Conservation (phyloP, 2,113 vertebrate genomes). For the Spea bombifrons region DNA sequence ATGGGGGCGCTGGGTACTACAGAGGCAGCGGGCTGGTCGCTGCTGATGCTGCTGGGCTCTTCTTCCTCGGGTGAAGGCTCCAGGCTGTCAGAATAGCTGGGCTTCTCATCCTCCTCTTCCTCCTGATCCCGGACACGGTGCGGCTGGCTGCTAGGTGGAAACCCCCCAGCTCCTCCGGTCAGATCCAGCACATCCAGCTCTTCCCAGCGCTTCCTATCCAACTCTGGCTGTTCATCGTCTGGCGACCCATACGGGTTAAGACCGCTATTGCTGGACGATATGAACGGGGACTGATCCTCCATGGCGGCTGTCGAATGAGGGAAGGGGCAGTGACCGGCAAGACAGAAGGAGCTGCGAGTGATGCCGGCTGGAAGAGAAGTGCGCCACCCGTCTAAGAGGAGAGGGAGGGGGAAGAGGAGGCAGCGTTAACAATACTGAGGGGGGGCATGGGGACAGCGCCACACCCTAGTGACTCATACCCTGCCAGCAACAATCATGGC, state of each 20-base stretch:
- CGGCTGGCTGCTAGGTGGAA: background rate
- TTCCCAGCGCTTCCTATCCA: slow-evolving; percentile 1
- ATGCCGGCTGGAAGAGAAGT: slow-evolving; percentile 25
- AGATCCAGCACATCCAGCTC: slow-evolving; percentile 37
- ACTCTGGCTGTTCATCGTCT: background rate
- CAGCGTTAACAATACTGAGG: slow-evolving; percentile 40
- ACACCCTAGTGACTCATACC: slow-evolving; percentile 44
- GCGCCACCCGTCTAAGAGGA: slow-evolving; percentile 13
- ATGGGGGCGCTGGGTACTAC: slow-evolving; percentile 32
- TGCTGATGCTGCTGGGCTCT: slow-evolving; percentile 49
- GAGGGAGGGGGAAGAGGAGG: background rate
- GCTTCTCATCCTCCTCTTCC: slow-evolving; percentile 47
- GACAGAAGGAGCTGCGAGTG: background rate
- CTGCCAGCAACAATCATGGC: slow-evolving; percentile 25
- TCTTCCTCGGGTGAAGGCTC: slow-evolving; percentile 50
- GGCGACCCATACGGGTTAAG: background rate
- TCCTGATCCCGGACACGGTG: slow-evolving; percentile 28
- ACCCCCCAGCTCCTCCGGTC: slow-evolving; percentile 22
- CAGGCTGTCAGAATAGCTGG: slow-evolving; percentile 49
- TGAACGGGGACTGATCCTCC: slow-evolving; percentile 27
- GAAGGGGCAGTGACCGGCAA: background rate
- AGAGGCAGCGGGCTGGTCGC: slow-evolving; percentile 45
- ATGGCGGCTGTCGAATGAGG: slow-evolving; percentile 12
- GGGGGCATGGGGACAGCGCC: background rate
- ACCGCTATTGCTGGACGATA: slow-evolving; percentile 21